Evolutionary conservation across 2,113 vertebrate genomes (phyloP), one percentile per base, ranked within the genome.

Genomic region (Spizaetus ornatus): DNA sequence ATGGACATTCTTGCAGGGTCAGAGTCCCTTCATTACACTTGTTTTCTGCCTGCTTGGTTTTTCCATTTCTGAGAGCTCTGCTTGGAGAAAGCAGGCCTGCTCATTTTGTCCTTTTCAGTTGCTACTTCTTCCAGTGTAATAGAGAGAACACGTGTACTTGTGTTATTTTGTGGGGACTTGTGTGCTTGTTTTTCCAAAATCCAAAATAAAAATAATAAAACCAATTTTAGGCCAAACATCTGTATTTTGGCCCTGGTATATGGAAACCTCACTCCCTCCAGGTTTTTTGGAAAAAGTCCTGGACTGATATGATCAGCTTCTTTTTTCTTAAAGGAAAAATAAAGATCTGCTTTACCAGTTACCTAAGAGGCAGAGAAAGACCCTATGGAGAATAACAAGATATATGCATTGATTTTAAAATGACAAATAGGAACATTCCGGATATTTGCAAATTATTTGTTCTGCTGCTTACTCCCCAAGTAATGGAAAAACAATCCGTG

Each of bases 191-290:
- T 97, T 97, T 97, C 91, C 86, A 84, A 95, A 94, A 96, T 95
- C 85, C 85, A 93, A 97, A 97, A 97, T 93, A 92, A 97, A 93
- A 97, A 95, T 90, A 96, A 94, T 94, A 93, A 96, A 96, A 93
- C 34, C 56, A 74, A 79, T 79, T 90, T 97, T 96, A 94, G 90
- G 92, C 92, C 88, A 93, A 96, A 96, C 84, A 93, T 96, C 94
- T 95, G 90, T 90, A 95, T 93, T 97, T 96, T 94, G 88, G 95
- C 76, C 88, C 94, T 52, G 73, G 59, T 66, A n/a, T 78, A 70
- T 63, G 88, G 95, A 97, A 97, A 95, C 47, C 88, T 91, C 77
- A 61, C 52, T 95, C 88, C 90, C 91, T 94, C 73, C 94, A 97
- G 83, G 89, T 94, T 93, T 94, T 96, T 95, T 96, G 88, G 88